phyloP scores from a whole-genome alignment of 2,797 vertebrate genomes.

The Molossus alvarezi region DNA sequence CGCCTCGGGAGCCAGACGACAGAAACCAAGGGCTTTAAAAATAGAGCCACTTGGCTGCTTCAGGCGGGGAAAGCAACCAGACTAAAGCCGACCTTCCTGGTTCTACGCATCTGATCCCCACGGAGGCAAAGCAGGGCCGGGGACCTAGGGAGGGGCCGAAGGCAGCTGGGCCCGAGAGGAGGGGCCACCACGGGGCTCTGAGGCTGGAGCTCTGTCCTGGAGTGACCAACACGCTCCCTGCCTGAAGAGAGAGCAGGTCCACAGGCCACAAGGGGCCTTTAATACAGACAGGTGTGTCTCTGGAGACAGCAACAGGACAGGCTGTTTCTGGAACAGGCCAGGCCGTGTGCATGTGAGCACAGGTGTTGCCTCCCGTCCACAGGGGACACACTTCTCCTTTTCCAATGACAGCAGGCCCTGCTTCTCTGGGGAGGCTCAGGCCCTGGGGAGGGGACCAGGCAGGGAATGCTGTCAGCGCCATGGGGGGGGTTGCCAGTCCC shows the following conservation, averaged over 20 bases:
- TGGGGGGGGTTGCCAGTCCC: neutral
- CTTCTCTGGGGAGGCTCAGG: neutral
- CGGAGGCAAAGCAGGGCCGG: neutral
- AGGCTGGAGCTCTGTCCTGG: neutral
- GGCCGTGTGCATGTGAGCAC: neutral
- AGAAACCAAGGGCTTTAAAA: conserved; percentile 79
- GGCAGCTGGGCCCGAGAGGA: neutral
- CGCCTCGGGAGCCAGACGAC: conserved; percentile 78
- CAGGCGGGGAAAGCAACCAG: conserved; percentile 45
- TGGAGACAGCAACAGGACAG: neutral
- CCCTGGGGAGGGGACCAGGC: rapidly evolving
- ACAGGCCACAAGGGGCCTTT: rapidly evolving
- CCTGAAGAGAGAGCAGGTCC: neutral
- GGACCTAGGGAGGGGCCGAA: neutral
- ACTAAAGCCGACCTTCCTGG: neutral
- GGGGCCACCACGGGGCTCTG: neutral
- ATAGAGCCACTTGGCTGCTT: conserved; percentile 71
- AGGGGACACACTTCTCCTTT: neutral
- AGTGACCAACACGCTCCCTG: too few relatives aligned
- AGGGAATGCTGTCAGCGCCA: rapidly evolving
- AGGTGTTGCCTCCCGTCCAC: neutral
- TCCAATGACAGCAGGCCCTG: neutral
- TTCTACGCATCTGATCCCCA: neutral
- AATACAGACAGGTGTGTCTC: neutral
- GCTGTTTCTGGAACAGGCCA: neutral